These are phyloP conservation scores for Enchytraeus crypticus DNA, from an alignment of 2,888 invertebrate species.

Conservation along the genomic window DNA sequence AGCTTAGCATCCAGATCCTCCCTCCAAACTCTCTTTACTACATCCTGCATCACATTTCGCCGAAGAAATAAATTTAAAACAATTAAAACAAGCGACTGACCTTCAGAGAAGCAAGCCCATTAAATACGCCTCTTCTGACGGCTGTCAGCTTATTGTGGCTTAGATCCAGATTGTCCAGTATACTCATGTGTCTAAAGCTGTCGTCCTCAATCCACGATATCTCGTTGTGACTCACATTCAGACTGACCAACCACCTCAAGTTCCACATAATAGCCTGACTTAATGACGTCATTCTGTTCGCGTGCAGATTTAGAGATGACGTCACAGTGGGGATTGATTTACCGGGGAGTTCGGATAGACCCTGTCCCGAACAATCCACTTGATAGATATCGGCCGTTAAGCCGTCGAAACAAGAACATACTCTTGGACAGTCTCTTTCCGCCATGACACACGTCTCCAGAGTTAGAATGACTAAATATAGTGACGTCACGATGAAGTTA, in stretches of 20 bases:
- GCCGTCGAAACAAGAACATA: no score
- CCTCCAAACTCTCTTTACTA: no score
- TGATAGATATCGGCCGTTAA: no score
- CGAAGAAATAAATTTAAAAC: not conserved
- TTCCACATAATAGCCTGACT: conserved; percentile 1
- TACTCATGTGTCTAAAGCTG: conserved; percentile 3
- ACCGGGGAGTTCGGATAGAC: not conserved
- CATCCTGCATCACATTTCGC: no score
- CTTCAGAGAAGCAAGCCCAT: not conserved
- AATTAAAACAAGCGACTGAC: not conserved
- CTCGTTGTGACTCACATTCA: conserved; percentile 23
- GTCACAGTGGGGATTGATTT: not conserved
- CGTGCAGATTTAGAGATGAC: conserved; percentile 18
- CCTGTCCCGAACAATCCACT: no score
- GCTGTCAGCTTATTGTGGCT: conserved; percentile 13
- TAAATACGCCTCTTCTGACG: conserved; percentile 5
- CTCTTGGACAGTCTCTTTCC: no score
- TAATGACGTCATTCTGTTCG: conserved; percentile 13
- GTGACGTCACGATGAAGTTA: no score
- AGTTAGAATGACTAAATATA: no score
- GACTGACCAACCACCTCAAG: conserved; percentile 7
- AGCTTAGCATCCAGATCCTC: no score
- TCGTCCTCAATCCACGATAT: conserved; percentile 16
- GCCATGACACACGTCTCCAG: no score
- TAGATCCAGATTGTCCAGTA: conserved; percentile 15